Evolutionary conservation across 2,113 vertebrate genomes (phyloP).

Genomic region (Delphinus delphis): DNA sequence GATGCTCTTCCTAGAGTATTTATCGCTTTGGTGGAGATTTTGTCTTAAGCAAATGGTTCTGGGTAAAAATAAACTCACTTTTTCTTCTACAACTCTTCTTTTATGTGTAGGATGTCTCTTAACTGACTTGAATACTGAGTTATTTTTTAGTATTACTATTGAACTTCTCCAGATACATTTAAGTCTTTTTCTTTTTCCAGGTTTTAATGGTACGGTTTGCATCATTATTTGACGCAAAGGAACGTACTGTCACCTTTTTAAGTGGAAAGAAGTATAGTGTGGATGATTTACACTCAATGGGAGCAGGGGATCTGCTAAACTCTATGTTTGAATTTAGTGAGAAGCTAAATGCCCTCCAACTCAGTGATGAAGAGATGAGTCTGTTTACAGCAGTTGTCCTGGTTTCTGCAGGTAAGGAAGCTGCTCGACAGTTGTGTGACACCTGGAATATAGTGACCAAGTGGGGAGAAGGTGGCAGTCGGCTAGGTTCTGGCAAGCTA

Average conservation of each 20-base stretch:
- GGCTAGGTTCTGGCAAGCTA: not conserved
- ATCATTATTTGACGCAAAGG: constrained; percentile 93
- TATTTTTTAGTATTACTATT: not conserved
- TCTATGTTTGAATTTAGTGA: constrained; percentile 99
- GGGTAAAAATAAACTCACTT: not conserved
- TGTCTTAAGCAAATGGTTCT: constrained; percentile 23
- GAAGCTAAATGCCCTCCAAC: constrained; percentile 93
- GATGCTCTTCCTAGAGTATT: not conserved
- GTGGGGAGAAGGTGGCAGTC: not conserved
- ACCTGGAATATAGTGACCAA: not conserved
- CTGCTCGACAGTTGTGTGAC: not conserved
- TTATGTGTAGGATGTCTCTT: not conserved
- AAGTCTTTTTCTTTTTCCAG: constrained; percentile 79
- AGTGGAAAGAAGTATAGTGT: constrained; percentile 95
- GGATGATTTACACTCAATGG: constrained; percentile 91
- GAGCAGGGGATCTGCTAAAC: constrained; percentile 95
- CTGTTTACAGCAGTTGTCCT: constrained; percentile 97
- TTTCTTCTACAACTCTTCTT: not conserved
- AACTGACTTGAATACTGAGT: constrained; percentile 43
- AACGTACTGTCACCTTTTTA: constrained; percentile 95
- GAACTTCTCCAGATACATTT: not conserved
- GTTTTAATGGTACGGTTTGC: constrained; percentile 98
- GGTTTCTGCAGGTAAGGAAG: constrained; percentile 95
- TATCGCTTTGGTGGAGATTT: constrained; percentile 50
- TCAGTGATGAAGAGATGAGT: constrained; percentile 95